Evolutionary conservation across 2,113 vertebrate genomes (phyloP).

Genomic region (Zapornia atra): DNA sequence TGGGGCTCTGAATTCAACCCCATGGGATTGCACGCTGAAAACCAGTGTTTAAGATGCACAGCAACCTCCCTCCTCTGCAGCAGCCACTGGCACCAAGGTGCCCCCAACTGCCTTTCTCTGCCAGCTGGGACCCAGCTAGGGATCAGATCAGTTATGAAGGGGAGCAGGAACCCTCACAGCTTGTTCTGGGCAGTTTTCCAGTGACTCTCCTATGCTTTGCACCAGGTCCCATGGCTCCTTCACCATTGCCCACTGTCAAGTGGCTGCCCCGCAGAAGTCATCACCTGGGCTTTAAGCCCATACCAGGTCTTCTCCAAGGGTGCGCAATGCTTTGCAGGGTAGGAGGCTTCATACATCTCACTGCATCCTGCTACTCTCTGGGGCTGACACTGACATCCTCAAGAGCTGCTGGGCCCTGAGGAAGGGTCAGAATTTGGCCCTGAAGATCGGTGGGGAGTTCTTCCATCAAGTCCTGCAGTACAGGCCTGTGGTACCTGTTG

Average conservation of each 20-base stretch:
- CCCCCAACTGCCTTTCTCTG: neutral
- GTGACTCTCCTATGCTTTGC: neutral
- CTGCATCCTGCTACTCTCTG: accelerated
- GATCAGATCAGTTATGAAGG: neutral
- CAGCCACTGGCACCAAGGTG: neutral
- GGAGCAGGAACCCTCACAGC: neutral
- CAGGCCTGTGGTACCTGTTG: neutral
- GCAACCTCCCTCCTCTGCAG: neutral
- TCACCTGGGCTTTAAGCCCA: neutral
- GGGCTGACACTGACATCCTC: neutral
- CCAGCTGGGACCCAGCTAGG: accelerated
- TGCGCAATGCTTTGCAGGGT: neutral
- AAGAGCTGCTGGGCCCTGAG: neutral
- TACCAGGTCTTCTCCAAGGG: neutral
- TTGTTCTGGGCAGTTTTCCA: neutral
- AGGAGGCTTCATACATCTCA: neutral
- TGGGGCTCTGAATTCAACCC: neutral
- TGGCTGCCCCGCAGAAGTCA: neutral
- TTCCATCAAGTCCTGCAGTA: neutral
- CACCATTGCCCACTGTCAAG: accelerated
- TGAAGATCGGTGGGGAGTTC: neutral
- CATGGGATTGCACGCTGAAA: no score
- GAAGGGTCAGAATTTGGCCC: neutral
- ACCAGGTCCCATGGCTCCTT: neutral
- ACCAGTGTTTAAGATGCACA: neutral